Conservation (phyloP, 2,797 vertebrate species). For the Xenopus petersii region DNA sequence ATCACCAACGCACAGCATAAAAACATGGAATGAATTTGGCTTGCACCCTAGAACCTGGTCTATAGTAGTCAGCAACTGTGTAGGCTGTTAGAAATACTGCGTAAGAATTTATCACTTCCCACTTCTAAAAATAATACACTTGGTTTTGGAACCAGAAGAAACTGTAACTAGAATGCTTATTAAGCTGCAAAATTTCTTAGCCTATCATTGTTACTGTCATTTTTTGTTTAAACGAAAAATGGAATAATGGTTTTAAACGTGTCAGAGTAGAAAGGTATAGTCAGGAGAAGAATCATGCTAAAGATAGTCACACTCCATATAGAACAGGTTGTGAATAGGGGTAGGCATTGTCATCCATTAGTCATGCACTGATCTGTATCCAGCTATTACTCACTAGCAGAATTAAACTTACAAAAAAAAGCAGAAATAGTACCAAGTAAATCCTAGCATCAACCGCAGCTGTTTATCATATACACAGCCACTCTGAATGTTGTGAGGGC, state of each 20-base stretch:
- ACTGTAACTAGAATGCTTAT: neutral
- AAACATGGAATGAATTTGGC: constrained; percentile 41
- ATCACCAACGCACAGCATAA: constrained; percentile 40
- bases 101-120: constrained; percentile 31
- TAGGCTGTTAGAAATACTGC: constrained; percentile 40
- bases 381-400: no score
- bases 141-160: constrained; percentile 2
- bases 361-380: neutral
- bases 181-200: neutral
- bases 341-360: constrained; percentile 2
- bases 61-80: constrained; percentile 46
- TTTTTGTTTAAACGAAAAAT: neutral
- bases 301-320: neutral
- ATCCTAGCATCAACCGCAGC: constrained; percentile 24
- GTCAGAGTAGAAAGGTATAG: neutral
- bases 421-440: neutral
- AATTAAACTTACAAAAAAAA: no score
- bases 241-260: neutral
- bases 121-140: constrained; percentile 33
- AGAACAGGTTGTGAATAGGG: neutral
- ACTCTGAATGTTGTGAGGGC: constrained; percentile 20
- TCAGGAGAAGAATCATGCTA: neutral
- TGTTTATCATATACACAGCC: constrained; percentile 26
- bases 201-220: neutral
- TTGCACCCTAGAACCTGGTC: constrained; percentile 35